Evolutionary conservation across 2,888 invertebrate species (phyloP).

Genomic region (Drosophila recens): DNA sequence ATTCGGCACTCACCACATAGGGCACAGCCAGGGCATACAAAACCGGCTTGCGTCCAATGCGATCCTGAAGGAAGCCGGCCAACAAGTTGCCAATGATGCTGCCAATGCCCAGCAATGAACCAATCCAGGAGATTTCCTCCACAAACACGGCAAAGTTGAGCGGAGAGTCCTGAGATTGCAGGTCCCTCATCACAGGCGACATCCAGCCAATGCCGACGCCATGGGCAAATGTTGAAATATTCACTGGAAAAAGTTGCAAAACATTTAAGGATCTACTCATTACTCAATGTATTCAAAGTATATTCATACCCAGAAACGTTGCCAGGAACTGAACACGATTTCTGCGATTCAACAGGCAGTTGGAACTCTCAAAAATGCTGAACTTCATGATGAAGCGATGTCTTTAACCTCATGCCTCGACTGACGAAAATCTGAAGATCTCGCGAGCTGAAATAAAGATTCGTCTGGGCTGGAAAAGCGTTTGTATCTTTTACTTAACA

Average conservation of each 20-base stretch:
- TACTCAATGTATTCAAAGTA: neutral
- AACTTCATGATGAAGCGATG: slow-evolving; percentile 48
- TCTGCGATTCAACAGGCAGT: slow-evolving; percentile 51
- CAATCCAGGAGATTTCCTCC: slow-evolving; percentile 76
- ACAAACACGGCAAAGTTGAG: slow-evolving; percentile 54
- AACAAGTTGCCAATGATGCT: slow-evolving; percentile 73
- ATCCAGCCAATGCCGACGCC: slow-evolving; percentile 81
- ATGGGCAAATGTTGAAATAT: slow-evolving; percentile 75
- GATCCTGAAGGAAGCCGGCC: slow-evolving; percentile 67
- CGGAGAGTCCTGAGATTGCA: slow-evolving; percentile 66
- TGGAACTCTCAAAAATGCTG: slow-evolving; percentile 40
- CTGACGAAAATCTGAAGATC: slow-evolving; percentile 7
- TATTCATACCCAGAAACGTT: slow-evolving; percentile 57
- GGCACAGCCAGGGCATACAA: slow-evolving; percentile 66
- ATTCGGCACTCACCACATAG: slow-evolving; percentile 56
- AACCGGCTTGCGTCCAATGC: slow-evolving; percentile 71
- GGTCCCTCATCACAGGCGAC: slow-evolving; percentile 70
- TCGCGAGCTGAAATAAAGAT: slow-evolving; percentile 12
- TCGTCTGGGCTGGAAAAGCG: slow-evolving; percentile 7
- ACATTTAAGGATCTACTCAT: no score
- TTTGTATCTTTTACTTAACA: slow-evolving; percentile 14
- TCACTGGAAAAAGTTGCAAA: slow-evolving; percentile 55
- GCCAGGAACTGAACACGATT: slow-evolving; percentile 65
- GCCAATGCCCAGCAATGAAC: slow-evolving; percentile 72
- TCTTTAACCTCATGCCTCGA: slow-evolving; percentile 17